Evolutionary conservation across 64 coral and sea anemone genomes (phyloP).

Genomic region (Actinia equina): DNA sequence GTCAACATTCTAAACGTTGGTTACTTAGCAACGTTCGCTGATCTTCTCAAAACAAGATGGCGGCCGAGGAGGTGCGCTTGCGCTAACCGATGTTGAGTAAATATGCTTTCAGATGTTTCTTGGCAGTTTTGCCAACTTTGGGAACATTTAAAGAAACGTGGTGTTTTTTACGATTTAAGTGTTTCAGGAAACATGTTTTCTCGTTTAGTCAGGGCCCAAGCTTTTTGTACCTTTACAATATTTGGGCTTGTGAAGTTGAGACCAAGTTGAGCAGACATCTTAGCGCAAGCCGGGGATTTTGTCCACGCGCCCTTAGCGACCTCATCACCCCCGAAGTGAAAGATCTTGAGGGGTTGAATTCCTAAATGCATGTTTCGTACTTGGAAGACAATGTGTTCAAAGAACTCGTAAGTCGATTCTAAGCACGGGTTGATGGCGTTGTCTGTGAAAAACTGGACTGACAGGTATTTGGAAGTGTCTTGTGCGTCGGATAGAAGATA

Average conservation of each 20-base stretch:
- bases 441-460: conserved; percentile 81
- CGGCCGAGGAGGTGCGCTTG: too few species aligned
- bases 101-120: too few species aligned
- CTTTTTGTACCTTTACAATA: conserved; percentile 54
- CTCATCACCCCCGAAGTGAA: conserved; percentile 88
- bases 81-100: too few species aligned
- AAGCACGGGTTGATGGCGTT: conserved; percentile 91
- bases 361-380: conserved; percentile 63
- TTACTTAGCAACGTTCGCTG: too few species aligned
- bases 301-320: conserved; percentile 92
- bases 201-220: too few species aligned
- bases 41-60: too few species aligned
- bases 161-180: too few species aligned
- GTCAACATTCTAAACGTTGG: too few species aligned
- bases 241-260: conserved; percentile 79
- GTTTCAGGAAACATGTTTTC: too few species aligned
- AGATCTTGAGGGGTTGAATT: conserved; percentile 71
- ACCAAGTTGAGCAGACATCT: conserved; percentile 63
- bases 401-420: conserved; percentile 81
- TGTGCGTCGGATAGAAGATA: conserved; percentile 61
- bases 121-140: too few species aligned
- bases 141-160: too few species aligned
- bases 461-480: conserved; percentile 79
- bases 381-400: conserved; percentile 64
- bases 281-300: conserved; percentile 74